Conservation (phyloP, 2,888 invertebrate species). For the Tricholauxania praeusta region DNA sequence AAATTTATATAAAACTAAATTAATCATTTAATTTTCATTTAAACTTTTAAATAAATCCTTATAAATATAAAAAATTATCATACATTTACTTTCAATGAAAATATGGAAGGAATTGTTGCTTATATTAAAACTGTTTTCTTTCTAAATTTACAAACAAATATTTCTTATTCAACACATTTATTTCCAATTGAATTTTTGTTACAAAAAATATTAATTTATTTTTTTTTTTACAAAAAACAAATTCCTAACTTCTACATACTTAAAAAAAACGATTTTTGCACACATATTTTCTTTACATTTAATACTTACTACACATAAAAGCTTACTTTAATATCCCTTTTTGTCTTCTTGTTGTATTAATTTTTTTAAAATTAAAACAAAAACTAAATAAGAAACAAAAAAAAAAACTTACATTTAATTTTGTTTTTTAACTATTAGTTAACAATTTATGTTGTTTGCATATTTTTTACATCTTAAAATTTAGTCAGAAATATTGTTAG, state of each 20-base stretch:
- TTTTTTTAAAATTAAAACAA: neutral
- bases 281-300: constrained; percentile 1
- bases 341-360: constrained; percentile 16
- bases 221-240: constrained; percentile 2
- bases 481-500: too few species aligned
- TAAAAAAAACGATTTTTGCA: neutral
- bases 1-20: too few species aligned
- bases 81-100: constrained; percentile 20
- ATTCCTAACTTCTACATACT: neutral
- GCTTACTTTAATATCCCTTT: constrained; percentile 31
- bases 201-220: constrained; percentile 19
- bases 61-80: neutral
- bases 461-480: too few species aligned
- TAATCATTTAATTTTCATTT: too few species aligned
- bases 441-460: too few species aligned
- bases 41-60: too few species aligned
- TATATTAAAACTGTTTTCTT: neutral
- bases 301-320: constrained; percentile 10
- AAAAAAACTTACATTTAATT: neutral
- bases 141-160: constrained; percentile 41
- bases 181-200: constrained; percentile 24
- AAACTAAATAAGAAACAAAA: neutral
- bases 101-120: constrained; percentile 49
- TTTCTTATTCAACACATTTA: constrained; percentile 31
- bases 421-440: neutral